Base-by-base conservation (phyloP, 2,113 vertebrate genomes). In the Pangasianodon gigas region DNA sequence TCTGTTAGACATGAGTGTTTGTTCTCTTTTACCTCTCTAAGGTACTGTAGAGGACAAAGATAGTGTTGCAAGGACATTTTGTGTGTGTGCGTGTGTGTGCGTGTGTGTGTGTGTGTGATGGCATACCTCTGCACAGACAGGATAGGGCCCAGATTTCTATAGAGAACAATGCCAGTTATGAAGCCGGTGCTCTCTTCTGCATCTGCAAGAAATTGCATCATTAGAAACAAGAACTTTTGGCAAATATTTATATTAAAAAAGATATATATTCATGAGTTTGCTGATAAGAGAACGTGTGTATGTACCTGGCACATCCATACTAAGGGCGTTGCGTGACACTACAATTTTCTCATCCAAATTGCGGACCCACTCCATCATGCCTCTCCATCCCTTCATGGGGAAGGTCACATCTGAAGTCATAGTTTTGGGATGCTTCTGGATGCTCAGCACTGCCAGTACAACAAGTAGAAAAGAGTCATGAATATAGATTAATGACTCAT, bases 321-420 rank as follows among this genome's bases (percentile, higher is more conserved):
- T 97, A 83, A 99, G 93, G 84, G 98, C 97, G 6, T 96, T 97
- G 88, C 96, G 98, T 88, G 97, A 97, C 82, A 99, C 96, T 0
- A 97, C 97, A 93, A 99, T 97, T 92, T 97, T 99, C 95, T 99
- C 98, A 92, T 99, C 98, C 0, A 97, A 97, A 44, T 94, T 97
- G 91, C 97, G 97, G 89, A 98, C 97, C 98, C 98, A 99, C 89
- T 98, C 98, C 62, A 97, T 96, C 90, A 98, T 97, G 46, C 97
- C 98, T 81, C 98, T 96, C 98, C 98, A 99, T 91, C 98, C 98
- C 92, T 98, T 99, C 95, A 98, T 96, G 19, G 98, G 98, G 93
- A 99, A 99, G 90, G 96, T 99, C 95, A 99, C 97, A 92, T 99
- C 98, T 0, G 97, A 95, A 79, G 95, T 96, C 41, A 96, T 95